Conservation (phyloP, 2,113 vertebrate genomes). For the Epinephelus cyanopodus region DNA sequence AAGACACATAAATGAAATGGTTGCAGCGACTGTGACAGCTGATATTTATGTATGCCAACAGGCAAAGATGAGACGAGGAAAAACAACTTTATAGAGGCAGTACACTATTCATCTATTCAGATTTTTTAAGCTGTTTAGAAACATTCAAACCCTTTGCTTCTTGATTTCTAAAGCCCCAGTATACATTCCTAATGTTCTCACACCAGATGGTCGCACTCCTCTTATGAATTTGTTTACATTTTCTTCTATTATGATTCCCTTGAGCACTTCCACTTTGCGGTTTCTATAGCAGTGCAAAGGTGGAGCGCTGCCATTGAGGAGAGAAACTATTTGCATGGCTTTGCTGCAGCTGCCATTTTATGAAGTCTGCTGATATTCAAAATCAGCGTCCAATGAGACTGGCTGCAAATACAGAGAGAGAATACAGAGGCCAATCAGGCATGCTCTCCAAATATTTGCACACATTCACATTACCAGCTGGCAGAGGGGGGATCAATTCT, state of each 20-base stretch:
- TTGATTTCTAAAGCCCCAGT: slow-evolving; percentile 17
- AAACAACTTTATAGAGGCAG: background rate
- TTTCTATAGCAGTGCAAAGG: slow-evolving; percentile 11
- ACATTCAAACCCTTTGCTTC: background rate
- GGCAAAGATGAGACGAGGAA: slow-evolving; percentile 17
- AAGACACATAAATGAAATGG: slow-evolving; percentile 3
- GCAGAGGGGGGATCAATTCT: slow-evolving; percentile 66
- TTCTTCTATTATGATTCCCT: slow-evolving; percentile 5
- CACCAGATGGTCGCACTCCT: slow-evolving; percentile 30
- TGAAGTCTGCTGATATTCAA: slow-evolving; percentile 34
- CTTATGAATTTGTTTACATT: slow-evolving; percentile 35
- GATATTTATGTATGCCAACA: slow-evolving; percentile 21
- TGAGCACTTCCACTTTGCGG: background rate
- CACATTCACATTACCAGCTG: slow-evolving; percentile 44
- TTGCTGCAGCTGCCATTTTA: slow-evolving; percentile 4
- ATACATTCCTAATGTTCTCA: slow-evolving; percentile 19
- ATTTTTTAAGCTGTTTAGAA: background rate
- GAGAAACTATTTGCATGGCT: slow-evolving; percentile 13
- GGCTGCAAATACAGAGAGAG: slow-evolving; percentile 16
- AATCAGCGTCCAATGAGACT: slow-evolving; percentile 20
- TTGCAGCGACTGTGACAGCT: slow-evolving; percentile 17
- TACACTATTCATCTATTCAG: background rate
- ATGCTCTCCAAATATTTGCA: slow-evolving; percentile 51
- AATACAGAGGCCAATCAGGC: slow-evolving; percentile 14
- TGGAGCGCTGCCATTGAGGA: background rate